Conservation (phyloP, 1,140 invertebrate species). For the Nautilus pompilius region DNA sequence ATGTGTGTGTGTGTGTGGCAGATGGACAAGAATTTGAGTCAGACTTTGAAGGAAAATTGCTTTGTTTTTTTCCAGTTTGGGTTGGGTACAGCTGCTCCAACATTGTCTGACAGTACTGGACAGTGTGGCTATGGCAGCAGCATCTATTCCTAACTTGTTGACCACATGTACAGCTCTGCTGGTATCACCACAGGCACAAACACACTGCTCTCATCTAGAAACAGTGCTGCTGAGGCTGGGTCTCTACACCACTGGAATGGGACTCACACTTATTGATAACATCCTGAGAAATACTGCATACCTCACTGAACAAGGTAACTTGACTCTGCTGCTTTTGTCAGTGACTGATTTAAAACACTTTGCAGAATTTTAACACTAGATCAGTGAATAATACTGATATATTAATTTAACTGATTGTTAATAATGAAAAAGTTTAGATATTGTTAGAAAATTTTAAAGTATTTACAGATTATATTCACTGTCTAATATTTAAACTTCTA, state of each 20-base stretch:
- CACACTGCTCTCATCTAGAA: conserved; percentile 52
- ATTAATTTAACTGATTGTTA: no score
- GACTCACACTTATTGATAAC: conserved; percentile 51
- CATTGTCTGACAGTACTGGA: conserved; percentile 62
- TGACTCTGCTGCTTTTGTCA: neutral
- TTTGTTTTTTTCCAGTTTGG: conserved; percentile 58
- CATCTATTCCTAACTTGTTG: conserved; percentile 66
- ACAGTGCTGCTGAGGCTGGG: conserved; percentile 55
- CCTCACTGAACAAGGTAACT: conserved; percentile 20
- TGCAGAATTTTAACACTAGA: neutral
- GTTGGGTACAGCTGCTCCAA: conserved; percentile 68
- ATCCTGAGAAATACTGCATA: conserved; percentile 40
- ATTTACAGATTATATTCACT: no score
- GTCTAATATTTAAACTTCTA: no score
- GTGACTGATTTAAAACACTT: neutral
- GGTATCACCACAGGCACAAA: conserved; percentile 63
- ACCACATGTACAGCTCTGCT: conserved; percentile 73
- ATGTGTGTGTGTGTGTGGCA: no score
- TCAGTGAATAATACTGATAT: neutral
- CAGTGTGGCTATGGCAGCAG: conserved; percentile 58
- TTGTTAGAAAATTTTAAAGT: no score
- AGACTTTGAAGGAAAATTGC: no score
- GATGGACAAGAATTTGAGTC: no score
- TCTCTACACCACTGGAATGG: conserved; percentile 48
- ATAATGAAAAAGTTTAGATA: no score